Evolutionary conservation across 2,797 vertebrate species (phyloP), one percentile per base, ranked within the genome.

Genomic region (Euphonia xanthogaster): DNA sequence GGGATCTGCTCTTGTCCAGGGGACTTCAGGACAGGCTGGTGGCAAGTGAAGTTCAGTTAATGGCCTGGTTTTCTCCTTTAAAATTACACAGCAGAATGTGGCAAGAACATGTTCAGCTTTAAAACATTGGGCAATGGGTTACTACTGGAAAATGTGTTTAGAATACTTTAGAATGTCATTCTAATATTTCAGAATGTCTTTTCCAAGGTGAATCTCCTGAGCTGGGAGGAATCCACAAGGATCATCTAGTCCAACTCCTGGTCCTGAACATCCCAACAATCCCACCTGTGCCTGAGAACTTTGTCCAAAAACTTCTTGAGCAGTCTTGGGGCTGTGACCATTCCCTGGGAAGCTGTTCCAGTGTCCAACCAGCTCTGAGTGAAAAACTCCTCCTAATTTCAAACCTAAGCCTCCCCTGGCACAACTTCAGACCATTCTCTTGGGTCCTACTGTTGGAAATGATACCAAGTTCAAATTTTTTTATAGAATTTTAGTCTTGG

Each of bases 231-330:
- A 42, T 39, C 23, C 54, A 40, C 23, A 37, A 53, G 39, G 33
- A 53, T 31, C 45, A 16, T 5, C 0, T 0, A 39, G 33, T 23
- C 61, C 33, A 47, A 0, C 5, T 67, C 25, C 61, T 6, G 14
- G 12, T 65, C 31, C 53, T 54, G 40, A 19, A 37, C 37, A 44
- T 28, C 27, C 31, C 77, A 81, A 17, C 8, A 74, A 42, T 21
- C 62, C 31, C 33, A 74, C 22, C 25, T 0, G 1, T 10, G 21
- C 30, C 30, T 47, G 25, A 35, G 22, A 27, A 30, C 0, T 0
- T 67, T 35, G 3, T 47, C 33, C 61, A 53, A 60, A 45, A 18
- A 3, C 22, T 31, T 11, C 3, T 9, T 47, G 30, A 33, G 39
- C 39, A 40, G 14, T 5, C 18, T 27, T 31, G 33, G 6, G 9